phyloP scores from a whole-genome alignment of 2,113 vertebrate genomes.

The Nansenia antarctica region DNA sequence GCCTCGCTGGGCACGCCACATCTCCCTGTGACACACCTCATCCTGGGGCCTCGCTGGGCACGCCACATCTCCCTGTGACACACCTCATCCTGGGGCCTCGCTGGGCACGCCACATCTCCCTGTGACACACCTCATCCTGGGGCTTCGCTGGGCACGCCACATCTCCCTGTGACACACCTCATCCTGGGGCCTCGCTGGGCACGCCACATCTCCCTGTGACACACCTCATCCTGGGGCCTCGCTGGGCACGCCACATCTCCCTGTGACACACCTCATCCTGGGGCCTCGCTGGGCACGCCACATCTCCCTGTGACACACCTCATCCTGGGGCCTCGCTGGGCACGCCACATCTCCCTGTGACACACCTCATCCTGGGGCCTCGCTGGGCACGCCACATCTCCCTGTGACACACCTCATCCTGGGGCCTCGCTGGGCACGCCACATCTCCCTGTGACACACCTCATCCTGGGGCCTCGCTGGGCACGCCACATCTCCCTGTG shows the following conservation, averaged over 20 bases:
- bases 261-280: conserved; percentile 31
- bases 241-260: conserved; percentile 46
- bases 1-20: conserved; percentile 48
- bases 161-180: conserved; percentile 32
- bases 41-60: conserved; percentile 46
- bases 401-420: conserved; percentile 31
- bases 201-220: conserved; percentile 38
- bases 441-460: conserved; percentile 29
- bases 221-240: conserved; percentile 40
- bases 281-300: conserved; percentile 49
- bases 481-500: conserved; percentile 40
- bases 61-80: conserved; percentile 37
- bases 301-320: conserved; percentile 32
- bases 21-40: conserved; percentile 32
- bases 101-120: conserved; percentile 45
- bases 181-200: conserved; percentile 46
- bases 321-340: conserved; percentile 46
- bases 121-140: conserved; percentile 32
- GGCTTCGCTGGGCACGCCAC: conserved; percentile 49
- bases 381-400: conserved; percentile 47
- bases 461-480: conserved; percentile 45
- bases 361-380: conserved; percentile 38
- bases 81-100: conserved; percentile 41
- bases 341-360: conserved; percentile 40
- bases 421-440: conserved; percentile 49